Evolutionary conservation across 1,140 invertebrate species (phyloP).

Genomic region (Notospermus geniculatus): DNA sequence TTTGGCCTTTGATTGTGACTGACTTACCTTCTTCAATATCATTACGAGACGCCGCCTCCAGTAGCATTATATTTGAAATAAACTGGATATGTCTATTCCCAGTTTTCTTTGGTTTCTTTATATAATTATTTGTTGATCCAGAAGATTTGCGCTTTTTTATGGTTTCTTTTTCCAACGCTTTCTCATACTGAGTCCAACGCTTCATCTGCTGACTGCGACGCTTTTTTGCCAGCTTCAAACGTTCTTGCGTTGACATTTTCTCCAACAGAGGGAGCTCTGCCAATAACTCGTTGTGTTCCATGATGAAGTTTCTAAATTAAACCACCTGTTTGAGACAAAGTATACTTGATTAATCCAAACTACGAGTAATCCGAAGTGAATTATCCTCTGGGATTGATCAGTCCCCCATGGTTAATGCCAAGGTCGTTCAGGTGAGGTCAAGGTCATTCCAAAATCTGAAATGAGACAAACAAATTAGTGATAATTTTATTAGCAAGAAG

Average conservation of each 20-base stretch:
- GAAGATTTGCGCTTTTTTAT: constrained; percentile 52
- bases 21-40: constrained; percentile 88
- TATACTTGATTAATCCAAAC: no score
- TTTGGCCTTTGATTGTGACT: no score
- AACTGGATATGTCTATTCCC: constrained; percentile 69
- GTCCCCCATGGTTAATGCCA: no score
- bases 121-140: constrained; percentile 14
- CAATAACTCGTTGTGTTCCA: constrained; percentile 87
- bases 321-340: no score
- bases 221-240: constrained; percentile 84
- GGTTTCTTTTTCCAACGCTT: constrained; percentile 71
- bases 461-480: no score
- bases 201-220: constrained; percentile 86
- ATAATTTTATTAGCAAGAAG: no score
- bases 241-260: constrained; percentile 86
- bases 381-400: no score
- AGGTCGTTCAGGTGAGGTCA: no score
- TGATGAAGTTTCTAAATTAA: constrained; percentile 30
- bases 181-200: constrained; percentile 64
- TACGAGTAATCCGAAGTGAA: no score
- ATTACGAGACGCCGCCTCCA: constrained; percentile 92
- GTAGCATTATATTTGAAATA: constrained; percentile 84
- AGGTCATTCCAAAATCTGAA: no score
- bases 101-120: constrained; percentile 27
- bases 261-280: constrained; percentile 89